A percentile compares a stretch with the other conserved stretches of the same genome.
Evolutionary conservation across 2,113 vertebrate genomes (phyloP).

Genomic region (Microcebus lehilahytsara): DNA sequence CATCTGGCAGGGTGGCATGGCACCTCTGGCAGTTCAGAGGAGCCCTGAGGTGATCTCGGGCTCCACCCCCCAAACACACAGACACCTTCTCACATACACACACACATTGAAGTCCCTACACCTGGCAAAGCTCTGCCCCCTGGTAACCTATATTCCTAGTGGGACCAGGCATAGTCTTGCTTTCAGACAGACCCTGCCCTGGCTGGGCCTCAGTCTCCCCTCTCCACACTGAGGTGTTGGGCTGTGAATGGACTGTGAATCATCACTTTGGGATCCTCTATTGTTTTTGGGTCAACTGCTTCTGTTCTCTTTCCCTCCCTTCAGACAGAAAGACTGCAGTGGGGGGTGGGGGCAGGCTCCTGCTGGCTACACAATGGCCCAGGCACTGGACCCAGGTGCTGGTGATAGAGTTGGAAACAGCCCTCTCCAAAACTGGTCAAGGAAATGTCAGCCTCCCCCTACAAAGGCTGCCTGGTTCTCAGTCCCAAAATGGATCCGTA

Average conservation of each 20-base stretch:
- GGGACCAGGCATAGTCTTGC: not conserved
- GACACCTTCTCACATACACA: too few relatives aligned
- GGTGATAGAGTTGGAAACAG: not conserved
- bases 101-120: not conserved
- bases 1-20: not conserved
- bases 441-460: not conserved
- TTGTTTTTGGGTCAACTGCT: constrained; percentile 68
- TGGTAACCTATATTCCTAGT: not conserved
- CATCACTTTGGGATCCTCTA: constrained; percentile 61
- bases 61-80: not conserved
- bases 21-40: not conserved
- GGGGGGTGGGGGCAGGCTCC: not conserved
- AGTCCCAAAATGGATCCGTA: not conserved
- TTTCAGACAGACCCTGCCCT: not conserved
- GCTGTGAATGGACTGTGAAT: constrained; percentile 65
- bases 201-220: constrained; percentile 54
- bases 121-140: not conserved
- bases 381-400: not conserved
- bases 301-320: constrained; percentile 32
- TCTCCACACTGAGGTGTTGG: not conserved
- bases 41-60: not conserved
- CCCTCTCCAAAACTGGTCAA: not conserved
- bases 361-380: not conserved
- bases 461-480: not conserved
- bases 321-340: constrained; percentile 35